Evolutionary conservation across 2,797 vertebrate genomes (phyloP).

Genomic region (Perodicticus potto): DNA sequence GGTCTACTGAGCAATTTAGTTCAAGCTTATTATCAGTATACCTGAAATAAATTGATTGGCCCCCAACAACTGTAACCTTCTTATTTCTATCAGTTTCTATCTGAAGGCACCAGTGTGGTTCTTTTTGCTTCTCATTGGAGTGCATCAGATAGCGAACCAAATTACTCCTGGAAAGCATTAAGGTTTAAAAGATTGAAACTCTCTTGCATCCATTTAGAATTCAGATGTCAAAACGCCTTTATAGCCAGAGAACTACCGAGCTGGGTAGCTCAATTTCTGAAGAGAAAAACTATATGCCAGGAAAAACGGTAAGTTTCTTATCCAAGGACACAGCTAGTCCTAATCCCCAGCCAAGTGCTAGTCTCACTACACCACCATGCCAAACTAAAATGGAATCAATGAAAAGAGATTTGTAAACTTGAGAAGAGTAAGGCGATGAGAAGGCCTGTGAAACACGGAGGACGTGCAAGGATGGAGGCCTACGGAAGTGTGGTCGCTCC

Average conservation of each 20-base stretch:
- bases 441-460: not conserved
- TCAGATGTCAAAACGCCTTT: slow-evolving; percentile 27
- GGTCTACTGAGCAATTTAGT: not conserved
- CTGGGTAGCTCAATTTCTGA: slow-evolving; percentile 17
- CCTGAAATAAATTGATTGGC: not conserved
- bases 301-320: not conserved
- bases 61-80: not conserved
- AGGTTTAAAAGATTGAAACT: not conserved
- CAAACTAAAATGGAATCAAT: slow-evolving; percentile 15
- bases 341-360: not conserved
- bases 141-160: not conserved
- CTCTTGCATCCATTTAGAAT: not conserved
- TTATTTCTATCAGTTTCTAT: slow-evolving; percentile 11
- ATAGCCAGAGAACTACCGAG: not conserved
- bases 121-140: slow-evolving; percentile 1
- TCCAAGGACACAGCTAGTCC: not conserved
- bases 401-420: not conserved
- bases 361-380: not conserved
- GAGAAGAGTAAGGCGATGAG: not conserved
- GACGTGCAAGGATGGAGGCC: not conserved
- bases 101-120: not conserved
- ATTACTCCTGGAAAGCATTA: slow-evolving; percentile 12
- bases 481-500: not conserved
- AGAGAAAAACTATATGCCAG: not conserved
- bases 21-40: not conserved